Percentiles rank a stretch among this genome's conserved stretches.
phyloP scores from a whole-genome alignment of 2,888 invertebrate species.

The Syrista parreyssii region DNA sequence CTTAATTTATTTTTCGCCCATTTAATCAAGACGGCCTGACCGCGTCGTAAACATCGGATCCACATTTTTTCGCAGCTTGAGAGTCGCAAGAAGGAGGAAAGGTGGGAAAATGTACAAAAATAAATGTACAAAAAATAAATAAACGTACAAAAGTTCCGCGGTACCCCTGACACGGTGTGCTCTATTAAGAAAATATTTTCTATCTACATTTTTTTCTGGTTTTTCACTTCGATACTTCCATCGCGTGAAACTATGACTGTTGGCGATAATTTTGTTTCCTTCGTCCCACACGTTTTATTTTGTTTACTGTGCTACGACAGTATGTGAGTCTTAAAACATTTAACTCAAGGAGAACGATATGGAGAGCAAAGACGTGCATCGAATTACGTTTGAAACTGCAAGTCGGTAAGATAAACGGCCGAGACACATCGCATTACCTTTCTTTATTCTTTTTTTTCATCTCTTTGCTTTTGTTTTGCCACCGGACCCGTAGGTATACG shows the following conservation, averaged over 20 bases:
- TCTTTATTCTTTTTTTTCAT: background rate
- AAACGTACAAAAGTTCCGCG: background rate
- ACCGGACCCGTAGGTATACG: background rate
- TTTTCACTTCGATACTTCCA: background rate
- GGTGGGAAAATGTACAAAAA: background rate
- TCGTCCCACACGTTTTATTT: background rate
- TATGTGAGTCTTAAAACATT: background rate
- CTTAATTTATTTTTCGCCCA: background rate
- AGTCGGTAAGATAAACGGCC: background rate
- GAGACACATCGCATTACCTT: background rate
- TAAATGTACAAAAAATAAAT: background rate
- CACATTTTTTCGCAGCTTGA: background rate
- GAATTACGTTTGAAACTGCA: background rate
- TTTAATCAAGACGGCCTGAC: background rate
- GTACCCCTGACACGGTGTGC: background rate
- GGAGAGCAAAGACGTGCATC: background rate
- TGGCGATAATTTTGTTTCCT: background rate
- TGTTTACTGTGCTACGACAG: no score
- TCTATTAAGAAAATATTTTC: background rate
- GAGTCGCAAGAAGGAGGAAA: background rate
- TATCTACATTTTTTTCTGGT: background rate
- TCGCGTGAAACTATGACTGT: background rate
- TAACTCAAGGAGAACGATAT: background rate
- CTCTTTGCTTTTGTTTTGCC: background rate
- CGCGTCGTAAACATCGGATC: background rate